A percentile compares a stretch with the other conserved stretches of the same genome.
phyloP scores from a whole-genome alignment of 2,888 invertebrate species.

The Vesta saturnalis region DNA sequence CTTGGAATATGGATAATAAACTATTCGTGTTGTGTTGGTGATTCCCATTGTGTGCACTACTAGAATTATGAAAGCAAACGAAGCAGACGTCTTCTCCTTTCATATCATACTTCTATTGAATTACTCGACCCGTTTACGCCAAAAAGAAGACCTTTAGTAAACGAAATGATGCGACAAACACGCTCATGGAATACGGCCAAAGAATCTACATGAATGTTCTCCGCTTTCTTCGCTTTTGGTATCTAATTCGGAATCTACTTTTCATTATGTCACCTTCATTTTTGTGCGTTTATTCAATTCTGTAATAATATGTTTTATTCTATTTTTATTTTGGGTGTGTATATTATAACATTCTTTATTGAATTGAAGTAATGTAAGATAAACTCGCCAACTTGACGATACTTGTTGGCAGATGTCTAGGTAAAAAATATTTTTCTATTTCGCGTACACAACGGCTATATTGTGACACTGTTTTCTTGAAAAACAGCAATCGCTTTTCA shows the following conservation, averaged over 20 bases:
- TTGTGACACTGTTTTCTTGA: too few relatives aligned
- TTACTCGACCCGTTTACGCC: conserved; percentile 29
- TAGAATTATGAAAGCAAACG: conserved; percentile 31
- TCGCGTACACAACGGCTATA: too few relatives aligned
- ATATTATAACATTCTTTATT: neutral
- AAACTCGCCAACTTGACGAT: too few relatives aligned
- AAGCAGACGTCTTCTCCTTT: conserved; percentile 33
- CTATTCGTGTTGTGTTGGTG: conserved; percentile 17
- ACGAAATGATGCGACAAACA: conserved; percentile 32
- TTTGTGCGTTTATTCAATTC: conserved; percentile 18
- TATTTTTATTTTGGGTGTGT: conserved; percentile 14
- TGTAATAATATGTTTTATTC: conserved; percentile 21
- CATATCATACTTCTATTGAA: conserved; percentile 30
- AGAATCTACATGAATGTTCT: conserved; percentile 26
- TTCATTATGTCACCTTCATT: conserved; percentile 24
- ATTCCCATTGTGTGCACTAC: conserved; percentile 13
- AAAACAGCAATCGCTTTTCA: too few relatives aligned
- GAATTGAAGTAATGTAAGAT: too few relatives aligned
- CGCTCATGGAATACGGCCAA: conserved; percentile 28
- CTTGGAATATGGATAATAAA: conserved; percentile 9
- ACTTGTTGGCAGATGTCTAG: too few relatives aligned
- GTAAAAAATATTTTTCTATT: too few relatives aligned
- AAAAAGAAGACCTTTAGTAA: conserved; percentile 34
- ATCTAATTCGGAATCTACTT: conserved; percentile 22
- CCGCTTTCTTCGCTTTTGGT: conserved; percentile 10